Evolutionary conservation across 2,888 invertebrate species (phyloP), one percentile per base, ranked within the genome.

Genomic region (Allacma fusca): DNA sequence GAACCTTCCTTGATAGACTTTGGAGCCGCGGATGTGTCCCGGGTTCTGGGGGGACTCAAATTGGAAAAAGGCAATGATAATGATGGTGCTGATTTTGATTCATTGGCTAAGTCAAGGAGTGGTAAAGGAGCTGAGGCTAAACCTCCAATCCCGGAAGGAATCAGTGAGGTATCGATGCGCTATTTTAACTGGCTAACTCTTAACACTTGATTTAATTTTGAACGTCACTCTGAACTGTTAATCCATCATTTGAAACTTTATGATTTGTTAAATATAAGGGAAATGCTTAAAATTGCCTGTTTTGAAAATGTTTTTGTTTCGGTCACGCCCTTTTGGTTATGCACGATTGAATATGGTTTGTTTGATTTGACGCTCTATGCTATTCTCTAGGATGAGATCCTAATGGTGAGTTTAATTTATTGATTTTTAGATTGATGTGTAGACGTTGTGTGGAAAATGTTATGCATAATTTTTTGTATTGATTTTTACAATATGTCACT

Each of bases 61-160:
- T 19, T 80, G 77, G 28, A 80, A 77, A 75, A 77, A 75, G 67
- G 79, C 13, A 40, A 40, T 29, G n/a, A 75, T 12, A 80, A 78
- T 43, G 85, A 85, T 44, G 86, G 85, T 83, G 92, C 93, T 85
- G 97, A 97, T 85, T 97, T 97, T 87, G 97, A 97, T 87, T 96
- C 96, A 93, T 94, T 97, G 88, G 97, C 97, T 40, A 96, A 97
- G 87, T 95, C 96, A 0, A 90, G 96, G 80, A 94, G 92, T 86
- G 91, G 73, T 65, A 72, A 67, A 34, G 57, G 57, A 28, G n/a
- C 29, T 19, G 62, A 65, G 23, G 26, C 28, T 34, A 34, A 34
- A 26, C 29, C 64, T 26, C 23, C 50, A 29, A 68, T 13, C 2
- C 40, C 29, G 13, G 29, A 68, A 13, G 71, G n/a, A 50, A 28